Evolutionary conservation across 1,140 invertebrate species (phyloP).

Genomic region (Camponotus vicinus): DNA sequence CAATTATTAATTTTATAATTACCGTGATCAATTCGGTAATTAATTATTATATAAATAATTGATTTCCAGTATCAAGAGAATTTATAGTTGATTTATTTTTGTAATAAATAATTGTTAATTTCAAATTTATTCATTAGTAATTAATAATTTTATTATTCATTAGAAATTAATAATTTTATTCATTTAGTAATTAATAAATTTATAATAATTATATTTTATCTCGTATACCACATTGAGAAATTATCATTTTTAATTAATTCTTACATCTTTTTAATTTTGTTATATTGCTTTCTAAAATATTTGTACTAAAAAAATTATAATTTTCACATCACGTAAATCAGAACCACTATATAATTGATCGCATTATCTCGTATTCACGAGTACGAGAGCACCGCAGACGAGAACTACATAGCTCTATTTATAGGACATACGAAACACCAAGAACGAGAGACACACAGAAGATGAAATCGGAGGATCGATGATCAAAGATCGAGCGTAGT

Average conservation of each 20-base stretch:
- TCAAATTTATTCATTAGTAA: background rate
- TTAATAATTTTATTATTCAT: background rate
- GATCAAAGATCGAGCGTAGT: constrained; percentile 68
- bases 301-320: background rate
- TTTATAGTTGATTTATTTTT: background rate
- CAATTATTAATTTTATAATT: background rate
- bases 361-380: background rate
- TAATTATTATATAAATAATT: constrained; percentile 7
- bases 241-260: background rate
- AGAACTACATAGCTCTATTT: constrained; percentile 63
- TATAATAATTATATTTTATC: background rate
- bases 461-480: constrained; percentile 72
- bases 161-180: background rate
- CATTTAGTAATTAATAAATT: background rate
- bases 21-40: background rate
- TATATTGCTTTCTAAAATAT: constrained; percentile 11
- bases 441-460: constrained; percentile 78
- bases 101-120: background rate
- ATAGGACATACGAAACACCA: constrained; percentile 72
- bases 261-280: background rate
- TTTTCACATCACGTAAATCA: background rate
- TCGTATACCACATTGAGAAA: background rate
- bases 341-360: background rate
- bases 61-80: background rate
- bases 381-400: constrained; percentile 57